Evolutionary conservation across 2,888 invertebrate genomes (phyloP), one percentile per base, ranked within the genome.

Genomic region (Lochmaea capreae): DNA sequence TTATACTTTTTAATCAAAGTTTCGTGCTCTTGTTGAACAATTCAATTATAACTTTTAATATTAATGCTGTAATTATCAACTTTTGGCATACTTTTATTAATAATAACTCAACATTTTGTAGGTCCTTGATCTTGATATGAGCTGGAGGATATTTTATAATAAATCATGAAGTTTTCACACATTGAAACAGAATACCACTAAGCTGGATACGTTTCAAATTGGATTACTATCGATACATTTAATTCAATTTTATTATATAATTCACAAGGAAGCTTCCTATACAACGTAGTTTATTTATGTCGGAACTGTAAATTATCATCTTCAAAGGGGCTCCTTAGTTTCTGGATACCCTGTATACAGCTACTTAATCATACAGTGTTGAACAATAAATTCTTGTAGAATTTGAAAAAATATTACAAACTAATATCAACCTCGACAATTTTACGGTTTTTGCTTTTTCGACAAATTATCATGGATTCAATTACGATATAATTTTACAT

Each of bases 191-290:
- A 61, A 68, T 49, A 68, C 52, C 61, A 26, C 46, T 68, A 49
- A 68, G 68, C 68, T 54, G 52, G 16, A 54, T 61, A 43, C 49
- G n/a, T 59, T 62, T 16, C 61, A 68, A 68, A 68, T 68, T 68
- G 68, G 68, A 68, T 68, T 68, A 68, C 49, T 43, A 57, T 14
- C 16, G 61, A 68, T 61, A 61, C 49, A 61, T 49, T 68, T 61
- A 61, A 61, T 68, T 68, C 68, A 14, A 68, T 68, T 68, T 68
- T 68, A 68, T 68, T 68, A 68, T 68, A 68, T 46, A 61, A 46
- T 11, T 49, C 59, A 14, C 67, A 59, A 49, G 16, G 11, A 43
- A 42, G 3, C 42, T 42, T 42, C 42, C 8, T 1, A 10, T 10
- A 10, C 42, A 42, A 3, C 3, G 22, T 22, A 3, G 22, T 22